Conservation (phyloP, 1,140 invertebrate species). For the Batillaria attramentaria region DNA sequence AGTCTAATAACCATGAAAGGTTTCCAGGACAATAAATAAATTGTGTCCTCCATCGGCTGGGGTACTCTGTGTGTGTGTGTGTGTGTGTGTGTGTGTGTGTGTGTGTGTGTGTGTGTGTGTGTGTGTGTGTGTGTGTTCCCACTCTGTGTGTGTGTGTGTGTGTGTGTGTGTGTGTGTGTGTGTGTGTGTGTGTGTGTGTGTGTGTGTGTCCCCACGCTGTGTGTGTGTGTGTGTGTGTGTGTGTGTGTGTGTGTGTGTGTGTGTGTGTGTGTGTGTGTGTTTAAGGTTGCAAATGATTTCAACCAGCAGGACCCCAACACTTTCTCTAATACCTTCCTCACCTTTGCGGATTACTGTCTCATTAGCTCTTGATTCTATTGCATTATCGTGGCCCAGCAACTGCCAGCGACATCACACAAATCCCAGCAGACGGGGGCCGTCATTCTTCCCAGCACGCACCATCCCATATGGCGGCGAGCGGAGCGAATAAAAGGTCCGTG, state of each 20-base stretch:
- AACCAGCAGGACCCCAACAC: no score
- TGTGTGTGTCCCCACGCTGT: not conserved
- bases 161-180: not conserved
- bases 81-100: no score
- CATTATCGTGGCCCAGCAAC: not conserved
- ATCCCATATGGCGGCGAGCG: constrained; percentile 9
- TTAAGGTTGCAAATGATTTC: no score
- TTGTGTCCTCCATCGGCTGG: no score
- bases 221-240: no score
- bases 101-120: no score
- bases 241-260: no score
- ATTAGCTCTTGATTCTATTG: not conserved
- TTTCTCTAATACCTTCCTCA: no score
- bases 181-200: not conserved
- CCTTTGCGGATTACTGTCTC: not conserved
- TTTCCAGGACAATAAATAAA: no score
- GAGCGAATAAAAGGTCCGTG: constrained; percentile 1
- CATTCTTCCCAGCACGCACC: not conserved
- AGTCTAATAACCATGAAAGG: no score
- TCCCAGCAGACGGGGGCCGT: not conserved
- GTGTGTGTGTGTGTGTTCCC: no score
- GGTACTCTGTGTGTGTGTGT: no score
- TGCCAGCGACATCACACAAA: not conserved
- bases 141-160: not conserved
- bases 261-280: not conserved